Conservation (phyloP, 1,140 invertebrate genomes). For the Ptiloglossa arizonensis region DNA sequence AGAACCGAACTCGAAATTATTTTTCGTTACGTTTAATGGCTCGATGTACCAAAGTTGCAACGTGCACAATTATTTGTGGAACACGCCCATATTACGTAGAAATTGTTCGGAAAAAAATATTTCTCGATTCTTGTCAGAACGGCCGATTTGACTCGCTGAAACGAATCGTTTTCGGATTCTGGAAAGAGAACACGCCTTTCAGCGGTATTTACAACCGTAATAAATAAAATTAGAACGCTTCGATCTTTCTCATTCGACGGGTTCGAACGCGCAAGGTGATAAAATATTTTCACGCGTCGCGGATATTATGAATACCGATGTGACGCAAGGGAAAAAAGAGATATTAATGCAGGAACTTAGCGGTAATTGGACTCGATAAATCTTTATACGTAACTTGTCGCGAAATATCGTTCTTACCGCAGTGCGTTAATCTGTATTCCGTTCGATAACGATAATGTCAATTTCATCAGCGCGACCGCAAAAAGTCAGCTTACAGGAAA, state of each 20-base stretch:
- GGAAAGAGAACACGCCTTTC: no score
- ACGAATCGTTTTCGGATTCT: background rate
- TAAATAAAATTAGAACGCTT: background rate
- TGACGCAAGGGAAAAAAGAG: slow-evolving; percentile 12
- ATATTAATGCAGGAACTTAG: slow-evolving; percentile 34
- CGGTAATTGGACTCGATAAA: slow-evolving; percentile 29
- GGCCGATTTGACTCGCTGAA: slow-evolving; percentile 1
- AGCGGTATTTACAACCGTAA: no score
- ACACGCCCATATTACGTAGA: no score
- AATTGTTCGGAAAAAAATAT: no score
- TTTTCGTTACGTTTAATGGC: no score
- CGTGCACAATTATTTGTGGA: no score
- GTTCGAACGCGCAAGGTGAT: background rate
- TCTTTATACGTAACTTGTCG: slow-evolving; percentile 22
- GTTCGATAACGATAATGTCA: slow-evolving; percentile 47
- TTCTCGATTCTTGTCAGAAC: no score
- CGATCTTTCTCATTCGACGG: background rate
- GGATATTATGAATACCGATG: slow-evolving; percentile 16
- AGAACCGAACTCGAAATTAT: no score
- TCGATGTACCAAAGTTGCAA: no score
- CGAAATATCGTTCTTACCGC: slow-evolving; percentile 23
- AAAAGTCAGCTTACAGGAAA: slow-evolving; percentile 28
- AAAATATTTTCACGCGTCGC: background rate
- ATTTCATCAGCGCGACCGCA: slow-evolving; percentile 38
- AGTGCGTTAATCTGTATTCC: slow-evolving; percentile 27